phyloP scores from a whole-genome alignment of 2,888 invertebrate genomes.

The Hartigia nigra region DNA sequence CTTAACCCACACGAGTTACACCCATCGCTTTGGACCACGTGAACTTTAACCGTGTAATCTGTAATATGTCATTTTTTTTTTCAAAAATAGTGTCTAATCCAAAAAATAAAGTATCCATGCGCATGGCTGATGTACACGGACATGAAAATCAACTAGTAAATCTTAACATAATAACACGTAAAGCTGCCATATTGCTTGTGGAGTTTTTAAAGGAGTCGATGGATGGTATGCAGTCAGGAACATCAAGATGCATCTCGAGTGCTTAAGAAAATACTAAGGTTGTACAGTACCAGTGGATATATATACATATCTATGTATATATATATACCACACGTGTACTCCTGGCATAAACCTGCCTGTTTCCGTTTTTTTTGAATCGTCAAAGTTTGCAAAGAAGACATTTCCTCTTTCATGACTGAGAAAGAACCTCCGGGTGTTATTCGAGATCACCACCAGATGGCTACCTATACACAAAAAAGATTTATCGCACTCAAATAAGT shows the following conservation, averaged over 20 bases:
- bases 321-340: too few relatives aligned
- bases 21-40: not conserved
- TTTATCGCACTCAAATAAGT: too few relatives aligned
- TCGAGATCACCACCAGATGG: not conserved
- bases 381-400: not conserved
- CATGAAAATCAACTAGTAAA: not conserved
- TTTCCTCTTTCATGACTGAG: not conserved
- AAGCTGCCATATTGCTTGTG: not conserved
- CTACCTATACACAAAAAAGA: not conserved
- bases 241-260: not conserved
- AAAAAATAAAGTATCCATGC: not conserved
- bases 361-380: not conserved
- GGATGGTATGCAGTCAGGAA: not conserved
- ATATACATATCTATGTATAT: too few relatives aligned
- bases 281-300: not conserved
- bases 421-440: not conserved
- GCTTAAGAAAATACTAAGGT: not conserved
- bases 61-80: not conserved
- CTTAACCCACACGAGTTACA: not conserved
- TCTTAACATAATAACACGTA: too few relatives aligned
- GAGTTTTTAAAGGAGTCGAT: not conserved
- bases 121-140: not conserved
- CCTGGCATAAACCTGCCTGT: too few relatives aligned
- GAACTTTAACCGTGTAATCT: not conserved
- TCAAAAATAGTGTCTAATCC: not conserved